Evolutionary conservation across 2,113 vertebrate genomes (phyloP), one percentile per base, ranked within the genome.

Genomic region (Vicugna pacos): DNA sequence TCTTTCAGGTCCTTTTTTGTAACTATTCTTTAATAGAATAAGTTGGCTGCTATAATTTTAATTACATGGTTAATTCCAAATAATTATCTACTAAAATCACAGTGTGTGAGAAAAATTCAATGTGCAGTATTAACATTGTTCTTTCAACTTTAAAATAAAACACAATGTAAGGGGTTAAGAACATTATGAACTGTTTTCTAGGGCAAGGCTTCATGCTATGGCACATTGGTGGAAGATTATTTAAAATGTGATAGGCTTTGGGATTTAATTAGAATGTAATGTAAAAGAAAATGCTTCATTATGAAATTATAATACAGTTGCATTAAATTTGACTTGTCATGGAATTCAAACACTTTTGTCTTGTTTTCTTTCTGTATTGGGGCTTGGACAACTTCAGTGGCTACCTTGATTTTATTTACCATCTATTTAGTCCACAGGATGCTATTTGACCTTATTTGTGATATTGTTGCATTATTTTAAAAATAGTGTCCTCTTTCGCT

Each of bases 41-140:
- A 89, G 19, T 20, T 65, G 46, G 81, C 46, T 52, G 58, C 62
- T 91, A 28, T 92, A 64, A 95, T 94, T 94, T 97, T 94, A 93
- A 96, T 83, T 69, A 85, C 32, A 64, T 28, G 24, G 84, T 72
- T 89, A 96, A 95, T 97, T 26, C 46, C 52, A 93, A 97, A 56
- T 64, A 82, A 93, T 91, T 85, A 93, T 72, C 81, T 93, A 86
- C 90, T 96, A 92, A 97, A 97, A 94, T 92, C 76, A 88, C 24
- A 48, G 50, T 73, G 28, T 72, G 81, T 95, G 89, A 96, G 91
- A 87, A 96, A 96, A 91, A 92, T 35, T 52, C 26, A 42, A 85
- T 46, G 38, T 30, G 10, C 2, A 15, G 6, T 89, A 87, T 95
- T 88, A 91, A 91, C 11, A 70, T 26, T 11, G 42, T 54, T 91